Conservation (phyloP, 2,113 vertebrate genomes). For the Pedetes capensis region DNA sequence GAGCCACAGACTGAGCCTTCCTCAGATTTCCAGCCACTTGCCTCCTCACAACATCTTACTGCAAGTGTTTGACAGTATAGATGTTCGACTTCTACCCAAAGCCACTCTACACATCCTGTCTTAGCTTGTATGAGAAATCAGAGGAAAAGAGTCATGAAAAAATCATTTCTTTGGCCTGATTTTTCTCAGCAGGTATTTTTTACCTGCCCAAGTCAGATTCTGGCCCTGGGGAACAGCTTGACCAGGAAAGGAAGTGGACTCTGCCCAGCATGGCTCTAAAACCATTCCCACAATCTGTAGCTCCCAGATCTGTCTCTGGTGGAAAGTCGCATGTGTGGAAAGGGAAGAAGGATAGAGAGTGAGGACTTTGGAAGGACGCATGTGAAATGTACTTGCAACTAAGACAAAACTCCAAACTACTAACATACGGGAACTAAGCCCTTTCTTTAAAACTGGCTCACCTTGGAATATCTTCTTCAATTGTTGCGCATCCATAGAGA, state of each 20-base stretch:
- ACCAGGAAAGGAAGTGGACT: not conserved
- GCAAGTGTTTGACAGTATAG: not conserved
- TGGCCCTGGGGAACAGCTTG: not conserved
- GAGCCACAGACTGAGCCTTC: not conserved
- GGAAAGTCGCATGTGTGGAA: not conserved
- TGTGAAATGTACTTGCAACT: not conserved
- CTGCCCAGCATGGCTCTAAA: not conserved
- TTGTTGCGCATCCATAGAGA: constrained; percentile 94
- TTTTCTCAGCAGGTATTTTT: not conserved
- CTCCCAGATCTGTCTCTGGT: not conserved
- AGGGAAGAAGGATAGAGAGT: not conserved
- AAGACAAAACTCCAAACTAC: not conserved
- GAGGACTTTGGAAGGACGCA: not conserved
- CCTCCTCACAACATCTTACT: not conserved
- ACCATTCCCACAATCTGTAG: not conserved
- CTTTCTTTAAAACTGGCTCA: constrained; percentile 72
- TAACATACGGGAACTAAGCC: not conserved
- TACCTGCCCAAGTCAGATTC: not conserved
- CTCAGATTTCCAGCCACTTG: not conserved
- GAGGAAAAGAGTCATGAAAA: not conserved
- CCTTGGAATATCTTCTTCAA: constrained; percentile 96
- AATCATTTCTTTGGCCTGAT: not conserved
- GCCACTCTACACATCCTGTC: not conserved
- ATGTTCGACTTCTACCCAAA: not conserved
- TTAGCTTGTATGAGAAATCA: not conserved